Percentiles rank a stretch among this genome's conserved stretches.
phyloP scores from a whole-genome alignment of 2,113 vertebrate genomes.

The Pollimyrus isidori region DNA sequence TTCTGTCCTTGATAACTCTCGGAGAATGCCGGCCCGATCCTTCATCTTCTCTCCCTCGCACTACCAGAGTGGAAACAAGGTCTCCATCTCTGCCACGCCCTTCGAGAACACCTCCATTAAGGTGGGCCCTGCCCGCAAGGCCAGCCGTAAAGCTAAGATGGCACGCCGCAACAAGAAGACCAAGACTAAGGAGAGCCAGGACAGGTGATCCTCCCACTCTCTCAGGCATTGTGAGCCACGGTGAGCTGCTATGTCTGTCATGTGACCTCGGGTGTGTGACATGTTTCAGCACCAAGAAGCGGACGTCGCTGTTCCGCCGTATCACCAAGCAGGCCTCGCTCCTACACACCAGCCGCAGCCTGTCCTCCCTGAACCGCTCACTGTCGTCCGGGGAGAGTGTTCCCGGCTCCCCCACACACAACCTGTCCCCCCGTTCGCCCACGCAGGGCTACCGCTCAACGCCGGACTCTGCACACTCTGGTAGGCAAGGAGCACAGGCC shows the following conservation, averaged over 20 bases:
- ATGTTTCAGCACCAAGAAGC: slow-evolving; percentile 69
- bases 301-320: slow-evolving; percentile 83
- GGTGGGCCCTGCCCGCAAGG: slow-evolving; percentile 85
- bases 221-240: background rate
- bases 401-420: slow-evolving; percentile 87
- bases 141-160: slow-evolving; percentile 87
- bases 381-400: slow-evolving; percentile 93
- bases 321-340: slow-evolving; percentile 89
- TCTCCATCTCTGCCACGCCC: slow-evolving; percentile 86
- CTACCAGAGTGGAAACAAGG: slow-evolving; percentile 83
- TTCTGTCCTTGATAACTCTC: background rate
- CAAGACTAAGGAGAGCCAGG: slow-evolving; percentile 83
- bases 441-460: slow-evolving; percentile 84
- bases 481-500: slow-evolving; percentile 45
- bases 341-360: slow-evolving; percentile 88
- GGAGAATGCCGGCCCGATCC: background rate
- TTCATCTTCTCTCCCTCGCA: slow-evolving; percentile 15
- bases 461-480: slow-evolving; percentile 80
- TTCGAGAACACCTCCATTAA: slow-evolving; percentile 97
- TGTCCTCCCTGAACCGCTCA: slow-evolving; percentile 89
- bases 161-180: slow-evolving; percentile 86
- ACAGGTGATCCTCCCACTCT: slow-evolving; percentile 62
- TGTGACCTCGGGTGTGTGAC: background rate
- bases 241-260: background rate
- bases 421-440: slow-evolving; percentile 85